Percentiles rank a stretch among this genome's conserved stretches.
Evolutionary conservation across 2,888 invertebrate species (phyloP).

Genomic region (Eugnorisma glareosa): DNA sequence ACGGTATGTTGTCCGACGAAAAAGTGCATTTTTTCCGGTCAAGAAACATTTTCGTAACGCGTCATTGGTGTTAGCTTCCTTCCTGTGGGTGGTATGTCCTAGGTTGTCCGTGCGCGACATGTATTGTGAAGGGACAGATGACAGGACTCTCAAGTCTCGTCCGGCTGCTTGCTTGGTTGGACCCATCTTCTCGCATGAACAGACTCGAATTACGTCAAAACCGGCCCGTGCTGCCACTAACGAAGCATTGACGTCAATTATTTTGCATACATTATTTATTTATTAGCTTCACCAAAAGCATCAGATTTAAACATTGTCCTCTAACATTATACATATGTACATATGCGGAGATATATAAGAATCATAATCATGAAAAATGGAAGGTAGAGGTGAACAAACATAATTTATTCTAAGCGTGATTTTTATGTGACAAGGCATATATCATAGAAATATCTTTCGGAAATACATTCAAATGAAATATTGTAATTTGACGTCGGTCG

Average conservation of each 20-base stretch:
- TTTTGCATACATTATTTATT: slow-evolving; percentile 68
- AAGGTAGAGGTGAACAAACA: slow-evolving; percentile 36
- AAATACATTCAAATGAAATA: slow-evolving; percentile 80
- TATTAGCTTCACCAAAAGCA: slow-evolving; percentile 23
- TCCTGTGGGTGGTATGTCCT: slow-evolving; percentile 63
- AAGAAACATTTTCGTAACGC: slow-evolving; percentile 33
- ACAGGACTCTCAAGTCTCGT: slow-evolving; percentile 60
- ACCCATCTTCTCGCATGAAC: slow-evolving; percentile 63
- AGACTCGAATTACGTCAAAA: slow-evolving; percentile 77
- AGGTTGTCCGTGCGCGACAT: slow-evolving; percentile 37
- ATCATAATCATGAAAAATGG: slow-evolving; percentile 37
- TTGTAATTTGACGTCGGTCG: slow-evolving; percentile 80
- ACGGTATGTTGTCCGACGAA: background rate
- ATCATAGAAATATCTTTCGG: slow-evolving; percentile 78
- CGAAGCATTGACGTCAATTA: slow-evolving; percentile 77
- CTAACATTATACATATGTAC: background rate
- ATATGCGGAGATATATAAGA: slow-evolving; percentile 4
- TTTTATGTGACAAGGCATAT: slow-evolving; percentile 71
- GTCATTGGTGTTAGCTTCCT: slow-evolving; percentile 65
- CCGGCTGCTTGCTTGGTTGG: slow-evolving; percentile 60
- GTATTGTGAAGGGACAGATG: slow-evolving; percentile 60
- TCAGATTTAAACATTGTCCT: slow-evolving; percentile 54
- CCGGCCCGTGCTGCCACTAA: slow-evolving; percentile 85
- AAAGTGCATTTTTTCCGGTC: slow-evolving; percentile 19
- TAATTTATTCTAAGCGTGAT: slow-evolving; percentile 64